Conservation (phyloP, 2,888 invertebrate genomes). For the Netelia melanura region DNA sequence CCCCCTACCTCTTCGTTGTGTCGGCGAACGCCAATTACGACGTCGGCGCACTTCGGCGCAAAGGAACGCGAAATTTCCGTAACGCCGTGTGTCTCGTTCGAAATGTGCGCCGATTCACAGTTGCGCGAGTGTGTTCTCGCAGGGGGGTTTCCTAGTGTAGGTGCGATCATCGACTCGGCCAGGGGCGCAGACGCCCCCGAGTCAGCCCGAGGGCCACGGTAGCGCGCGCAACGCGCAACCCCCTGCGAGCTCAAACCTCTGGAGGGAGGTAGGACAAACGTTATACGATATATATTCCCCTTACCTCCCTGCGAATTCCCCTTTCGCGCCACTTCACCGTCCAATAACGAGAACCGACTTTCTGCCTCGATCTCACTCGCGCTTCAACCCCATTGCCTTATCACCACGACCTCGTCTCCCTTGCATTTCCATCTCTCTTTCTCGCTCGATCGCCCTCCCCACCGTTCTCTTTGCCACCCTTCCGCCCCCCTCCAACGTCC, state of each 20-base stretch:
- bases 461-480: neutral
- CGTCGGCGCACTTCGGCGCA: slow-evolving; percentile 63
- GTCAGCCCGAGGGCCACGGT: slow-evolving; percentile 54
- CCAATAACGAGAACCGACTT: slow-evolving; percentile 33
- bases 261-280: slow-evolving; percentile 16
- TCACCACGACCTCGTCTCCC: slow-evolving; percentile 37
- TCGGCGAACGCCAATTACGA: slow-evolving; percentile 63
- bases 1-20: neutral
- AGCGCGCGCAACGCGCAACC: slow-evolving; percentile 44
- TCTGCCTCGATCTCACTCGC: slow-evolving; percentile 45
- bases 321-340: slow-evolving; percentile 66
- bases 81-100: slow-evolving; percentile 29
- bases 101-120: slow-evolving; percentile 1
- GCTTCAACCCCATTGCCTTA: slow-evolving; percentile 5
- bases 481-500: slow-evolving; percentile 28
- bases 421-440: slow-evolving; percentile 48
- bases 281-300: slow-evolving; percentile 18
- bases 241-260: slow-evolving; percentile 4
- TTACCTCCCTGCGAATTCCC: slow-evolving; percentile 56
- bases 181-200: slow-evolving; percentile 69
- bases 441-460: slow-evolving; percentile 49
- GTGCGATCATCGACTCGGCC: slow-evolving; percentile 69
- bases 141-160: slow-evolving; percentile 9
- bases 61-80: slow-evolving; percentile 65
- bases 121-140: neutral